These are phyloP conservation scores for Mesoclemmys tuberculata DNA, from an alignment of 2,113 vertebrate genomes.

Conservation along the genomic window DNA sequence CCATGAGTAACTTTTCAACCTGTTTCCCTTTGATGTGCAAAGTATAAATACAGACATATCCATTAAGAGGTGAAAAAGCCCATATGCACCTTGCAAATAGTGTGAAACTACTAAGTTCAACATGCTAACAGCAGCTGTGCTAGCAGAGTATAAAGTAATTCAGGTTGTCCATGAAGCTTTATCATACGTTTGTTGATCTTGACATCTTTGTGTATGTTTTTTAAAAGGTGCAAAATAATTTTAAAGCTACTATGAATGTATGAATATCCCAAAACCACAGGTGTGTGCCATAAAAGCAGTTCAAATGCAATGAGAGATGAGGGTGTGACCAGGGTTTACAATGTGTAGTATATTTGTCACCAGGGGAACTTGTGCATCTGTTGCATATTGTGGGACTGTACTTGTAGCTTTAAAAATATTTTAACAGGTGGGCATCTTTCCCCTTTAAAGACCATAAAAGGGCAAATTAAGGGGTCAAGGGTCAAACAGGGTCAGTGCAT, in stretches of 20 bases:
- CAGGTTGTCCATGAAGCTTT: neutral
- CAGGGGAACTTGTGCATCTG: neutral
- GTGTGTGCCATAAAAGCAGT: neutral
- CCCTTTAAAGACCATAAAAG: neutral
- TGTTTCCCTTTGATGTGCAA: neutral
- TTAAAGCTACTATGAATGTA: neutral
- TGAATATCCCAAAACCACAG: rapidly evolving
- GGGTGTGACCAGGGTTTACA: neutral
- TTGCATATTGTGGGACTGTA: rapidly evolving
- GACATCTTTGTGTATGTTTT: neutral
- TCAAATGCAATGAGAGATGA: neutral
- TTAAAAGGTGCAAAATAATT: neutral
- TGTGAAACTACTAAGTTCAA: neutral
- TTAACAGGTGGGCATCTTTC: neutral
- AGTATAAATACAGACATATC: neutral
- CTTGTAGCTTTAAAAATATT: neutral
- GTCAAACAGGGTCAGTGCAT: neutral
- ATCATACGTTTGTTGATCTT: neutral
- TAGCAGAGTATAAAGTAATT: neutral
- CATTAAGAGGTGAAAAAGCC: neutral
- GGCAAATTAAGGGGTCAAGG: neutral
- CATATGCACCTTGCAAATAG: neutral
- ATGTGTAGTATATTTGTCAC: neutral
- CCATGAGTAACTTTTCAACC: neutral
- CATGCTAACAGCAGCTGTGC: rapidly evolving